These are phyloP conservation scores for Athalia cordata DNA, from an alignment of 2,888 invertebrate genomes.

Conservation along the genomic window DNA sequence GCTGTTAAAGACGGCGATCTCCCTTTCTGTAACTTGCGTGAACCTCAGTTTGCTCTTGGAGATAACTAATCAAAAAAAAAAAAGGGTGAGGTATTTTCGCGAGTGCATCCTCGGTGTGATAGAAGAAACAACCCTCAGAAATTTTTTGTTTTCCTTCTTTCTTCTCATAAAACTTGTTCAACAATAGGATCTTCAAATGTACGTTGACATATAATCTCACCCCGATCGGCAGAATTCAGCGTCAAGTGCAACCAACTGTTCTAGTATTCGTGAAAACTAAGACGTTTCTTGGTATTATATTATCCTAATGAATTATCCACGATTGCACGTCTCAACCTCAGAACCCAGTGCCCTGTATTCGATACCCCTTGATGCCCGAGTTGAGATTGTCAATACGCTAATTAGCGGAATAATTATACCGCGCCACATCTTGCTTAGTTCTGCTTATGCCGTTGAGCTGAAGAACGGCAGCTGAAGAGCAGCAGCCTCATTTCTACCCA, in stretches of 20 bases:
- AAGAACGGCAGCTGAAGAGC: neutral
- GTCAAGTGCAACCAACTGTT: too few relatives aligned
- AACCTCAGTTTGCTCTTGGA: too few relatives aligned
- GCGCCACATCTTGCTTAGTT: slow-evolving; percentile 41
- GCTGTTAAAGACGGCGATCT: neutral
- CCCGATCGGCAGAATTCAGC: too few relatives aligned
- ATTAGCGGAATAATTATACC: slow-evolving; percentile 53
- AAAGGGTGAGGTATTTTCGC: too few relatives aligned
- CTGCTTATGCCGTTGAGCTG: neutral
- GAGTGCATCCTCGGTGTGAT: too few relatives aligned
- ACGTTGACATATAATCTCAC: too few relatives aligned
- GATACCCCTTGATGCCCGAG: slow-evolving; percentile 27
- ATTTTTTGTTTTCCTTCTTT: too few relatives aligned
- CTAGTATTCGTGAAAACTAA: neutral
- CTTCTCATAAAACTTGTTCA: too few relatives aligned
- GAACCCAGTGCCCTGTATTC: slow-evolving; percentile 43
- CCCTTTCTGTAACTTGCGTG: neutral
- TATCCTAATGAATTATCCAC: neutral
- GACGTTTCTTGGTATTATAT: neutral
- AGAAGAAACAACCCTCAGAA: too few relatives aligned
- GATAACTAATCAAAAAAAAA: too few relatives aligned
- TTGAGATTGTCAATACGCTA: slow-evolving; percentile 50
- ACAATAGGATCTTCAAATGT: too few relatives aligned
- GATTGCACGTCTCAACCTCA: slow-evolving; percentile 21
- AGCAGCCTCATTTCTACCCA: slow-evolving; percentile 24